These are phyloP conservation scores for Etia nguti DNA, from an alignment of 2,113 vertebrate species.

Conservation along the genomic window DNA sequence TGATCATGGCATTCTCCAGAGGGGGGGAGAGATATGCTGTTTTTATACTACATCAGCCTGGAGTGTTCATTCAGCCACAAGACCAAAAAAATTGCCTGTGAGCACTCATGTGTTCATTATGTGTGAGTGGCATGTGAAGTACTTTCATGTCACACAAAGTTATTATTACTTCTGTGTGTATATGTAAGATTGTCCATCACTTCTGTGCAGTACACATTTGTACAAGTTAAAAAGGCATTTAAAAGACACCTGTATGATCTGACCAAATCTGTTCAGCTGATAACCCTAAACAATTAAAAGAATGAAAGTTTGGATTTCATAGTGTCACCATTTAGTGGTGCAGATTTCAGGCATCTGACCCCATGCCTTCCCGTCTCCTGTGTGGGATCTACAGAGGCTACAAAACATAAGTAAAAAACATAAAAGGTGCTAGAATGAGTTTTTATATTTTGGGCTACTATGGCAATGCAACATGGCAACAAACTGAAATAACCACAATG, in stretches of 20 bases:
- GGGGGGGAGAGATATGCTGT: not conserved
- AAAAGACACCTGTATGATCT: not conserved
- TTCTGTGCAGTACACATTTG: not conserved
- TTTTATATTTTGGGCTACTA: not conserved
- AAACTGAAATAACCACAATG: rapidly evolving
- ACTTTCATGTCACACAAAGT: not conserved
- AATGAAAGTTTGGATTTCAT: not conserved
- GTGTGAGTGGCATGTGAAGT: not conserved
- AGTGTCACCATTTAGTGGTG: not conserved
- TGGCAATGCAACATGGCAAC: not conserved
- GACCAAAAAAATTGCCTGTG: not conserved
- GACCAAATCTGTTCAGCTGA: not conserved
- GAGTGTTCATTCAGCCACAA: slow-evolving; percentile 14
- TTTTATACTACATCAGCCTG: not conserved
- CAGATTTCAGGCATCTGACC: not conserved
- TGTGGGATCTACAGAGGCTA: not conserved
- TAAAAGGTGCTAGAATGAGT: not conserved
- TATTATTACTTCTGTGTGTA: not conserved
- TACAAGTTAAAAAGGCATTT: not conserved
- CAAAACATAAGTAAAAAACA: not conserved
- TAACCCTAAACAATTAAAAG: not conserved
- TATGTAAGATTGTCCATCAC: slow-evolving; percentile 18
- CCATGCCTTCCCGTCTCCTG: not conserved
- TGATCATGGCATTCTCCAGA: slow-evolving; percentile 31
- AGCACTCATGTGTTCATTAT: not conserved